Conservation (phyloP, 2,113 vertebrate genomes). For the Nannobrachium achirus region DNA sequence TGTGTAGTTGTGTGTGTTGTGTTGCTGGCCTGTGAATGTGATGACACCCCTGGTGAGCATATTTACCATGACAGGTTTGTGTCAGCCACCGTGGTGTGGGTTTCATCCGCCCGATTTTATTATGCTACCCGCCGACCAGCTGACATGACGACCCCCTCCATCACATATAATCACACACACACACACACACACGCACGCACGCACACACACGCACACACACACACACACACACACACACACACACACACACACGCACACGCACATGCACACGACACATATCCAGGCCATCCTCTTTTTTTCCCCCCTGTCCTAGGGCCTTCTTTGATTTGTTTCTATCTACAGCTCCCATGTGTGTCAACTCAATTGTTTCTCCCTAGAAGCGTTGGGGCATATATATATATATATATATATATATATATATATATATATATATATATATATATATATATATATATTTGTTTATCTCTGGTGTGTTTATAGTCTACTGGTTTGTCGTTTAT, state of each 20-base stretch:
- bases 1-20: conserved; percentile 9
- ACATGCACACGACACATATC: conserved; percentile 16
- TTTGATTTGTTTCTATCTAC: conserved; percentile 44
- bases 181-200: conserved; percentile 1
- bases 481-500: conserved; percentile 59
- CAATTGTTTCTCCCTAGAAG: conserved; percentile 42
- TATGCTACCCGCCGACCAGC: conserved; percentile 9
- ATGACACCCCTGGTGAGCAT: conserved; percentile 14
- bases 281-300: conserved; percentile 3
- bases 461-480: conserved; percentile 41
- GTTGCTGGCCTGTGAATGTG: conserved; percentile 2
- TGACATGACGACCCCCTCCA: background rate
- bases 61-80: conserved; percentile 5
- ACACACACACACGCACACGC: conserved; percentile 11
- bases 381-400: conserved; percentile 20
- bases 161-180: background rate
- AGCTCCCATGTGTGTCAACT: conserved; percentile 31
- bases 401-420: background rate
- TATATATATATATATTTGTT: conserved; percentile 15
- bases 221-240: background rate
- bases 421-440: background rate
- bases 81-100: background rate
- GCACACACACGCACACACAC: background rate
- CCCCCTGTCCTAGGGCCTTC: conserved; percentile 18
- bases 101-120: conserved; percentile 12